Evolutionary conservation across 2,113 vertebrate genomes (phyloP).

Genomic region (Psilopogon haemacephalus): DNA sequence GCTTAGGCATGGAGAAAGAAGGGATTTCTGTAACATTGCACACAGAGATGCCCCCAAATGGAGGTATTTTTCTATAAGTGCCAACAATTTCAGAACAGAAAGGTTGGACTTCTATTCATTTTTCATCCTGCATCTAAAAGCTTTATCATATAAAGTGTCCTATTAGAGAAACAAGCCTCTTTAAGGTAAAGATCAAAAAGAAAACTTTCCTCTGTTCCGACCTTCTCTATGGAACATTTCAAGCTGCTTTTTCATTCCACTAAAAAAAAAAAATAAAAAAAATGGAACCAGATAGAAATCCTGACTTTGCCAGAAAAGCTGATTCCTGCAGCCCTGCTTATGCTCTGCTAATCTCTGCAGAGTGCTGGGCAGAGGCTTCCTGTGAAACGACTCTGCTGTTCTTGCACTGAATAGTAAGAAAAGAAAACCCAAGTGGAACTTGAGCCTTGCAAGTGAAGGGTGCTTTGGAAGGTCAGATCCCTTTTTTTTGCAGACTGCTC

Average conservation of each 20-base stretch:
- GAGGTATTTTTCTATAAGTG: neutral
- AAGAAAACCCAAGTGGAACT: neutral
- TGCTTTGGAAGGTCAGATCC: neutral
- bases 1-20: neutral
- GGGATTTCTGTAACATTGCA: neutral
- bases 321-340: slow-evolving; percentile 25
- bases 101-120: neutral
- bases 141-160: neutral
- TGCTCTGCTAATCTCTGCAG: slow-evolving; percentile 26
- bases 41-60: neutral
- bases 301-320: slow-evolving; percentile 41
- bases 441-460: neutral
- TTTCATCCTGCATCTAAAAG: neutral
- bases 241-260: slow-evolving; percentile 16
- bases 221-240: neutral
- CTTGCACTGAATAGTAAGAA: neutral
- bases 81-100: neutral
- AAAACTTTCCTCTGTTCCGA: neutral
- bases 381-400: neutral
- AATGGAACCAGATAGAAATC: slow-evolving; percentile 45
- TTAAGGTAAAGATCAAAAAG: slow-evolving; percentile 21
- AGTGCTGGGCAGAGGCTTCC: slow-evolving; percentile 5
- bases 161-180: neutral
- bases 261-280: too few species aligned
- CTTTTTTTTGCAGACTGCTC: neutral